These are phyloP conservation scores for Willowsia nigromaculata DNA, from an alignment of 2,888 invertebrate genomes.

Conservation along the genomic window DNA sequence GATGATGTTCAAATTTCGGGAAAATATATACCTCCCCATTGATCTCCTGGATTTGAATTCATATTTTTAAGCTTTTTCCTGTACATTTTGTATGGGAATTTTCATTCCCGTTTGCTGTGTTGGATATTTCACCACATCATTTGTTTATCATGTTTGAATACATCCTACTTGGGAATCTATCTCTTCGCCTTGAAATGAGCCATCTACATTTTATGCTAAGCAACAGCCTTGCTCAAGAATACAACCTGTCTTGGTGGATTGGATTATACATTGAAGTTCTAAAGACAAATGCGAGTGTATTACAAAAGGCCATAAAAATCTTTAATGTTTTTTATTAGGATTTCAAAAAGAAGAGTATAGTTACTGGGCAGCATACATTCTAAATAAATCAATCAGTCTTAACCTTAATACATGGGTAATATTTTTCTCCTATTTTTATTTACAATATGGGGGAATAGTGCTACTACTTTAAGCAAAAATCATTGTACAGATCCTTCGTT, in stretches of 20 bases:
- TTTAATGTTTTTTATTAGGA: background rate
- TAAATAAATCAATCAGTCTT: conserved; percentile 32
- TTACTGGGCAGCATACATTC: too few species aligned
- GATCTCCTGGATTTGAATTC: background rate
- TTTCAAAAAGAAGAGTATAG: background rate
- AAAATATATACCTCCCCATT: background rate
- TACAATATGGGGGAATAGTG: background rate
- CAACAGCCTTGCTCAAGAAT: background rate
- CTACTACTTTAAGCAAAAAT: background rate
- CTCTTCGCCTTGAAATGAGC: background rate
- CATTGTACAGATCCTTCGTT: background rate
- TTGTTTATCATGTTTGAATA: background rate
- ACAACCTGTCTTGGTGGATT: background rate
- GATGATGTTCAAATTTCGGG: background rate
- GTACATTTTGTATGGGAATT: too few species aligned
- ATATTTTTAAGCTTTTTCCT: too few species aligned
- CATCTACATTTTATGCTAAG: background rate
- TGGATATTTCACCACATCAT: background rate
- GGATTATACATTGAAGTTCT: background rate
- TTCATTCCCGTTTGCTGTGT: background rate
- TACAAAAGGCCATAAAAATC: background rate
- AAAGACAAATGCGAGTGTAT: background rate
- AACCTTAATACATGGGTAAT: background rate
- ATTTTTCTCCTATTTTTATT: background rate
- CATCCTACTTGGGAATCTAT: background rate